Conservation (phyloP, 2,888 invertebrate genomes). For the Penaeus monodon region DNA sequence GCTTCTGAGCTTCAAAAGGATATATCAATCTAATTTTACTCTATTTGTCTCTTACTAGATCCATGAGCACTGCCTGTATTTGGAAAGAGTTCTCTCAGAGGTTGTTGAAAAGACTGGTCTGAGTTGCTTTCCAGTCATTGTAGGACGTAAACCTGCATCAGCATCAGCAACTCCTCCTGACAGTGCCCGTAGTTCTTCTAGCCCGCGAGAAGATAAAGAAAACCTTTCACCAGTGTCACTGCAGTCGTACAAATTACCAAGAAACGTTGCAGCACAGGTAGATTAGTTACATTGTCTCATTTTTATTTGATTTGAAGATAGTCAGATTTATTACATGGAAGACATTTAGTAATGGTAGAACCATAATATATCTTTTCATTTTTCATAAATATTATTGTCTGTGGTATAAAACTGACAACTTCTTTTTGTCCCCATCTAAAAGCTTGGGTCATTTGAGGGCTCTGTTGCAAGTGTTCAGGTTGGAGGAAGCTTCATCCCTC, state of each 20-base stretch:
- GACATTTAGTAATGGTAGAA: too few relatives aligned
- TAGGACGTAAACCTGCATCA: conserved; percentile 43
- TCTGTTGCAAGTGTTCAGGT: conserved; percentile 31
- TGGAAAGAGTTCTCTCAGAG: conserved; percentile 57
- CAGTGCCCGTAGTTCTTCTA: conserved; percentile 8
- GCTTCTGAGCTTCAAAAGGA: too few relatives aligned
- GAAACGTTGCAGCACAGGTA: conserved; percentile 41
- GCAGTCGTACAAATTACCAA: conserved; percentile 47
- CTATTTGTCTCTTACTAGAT: conserved; percentile 18
- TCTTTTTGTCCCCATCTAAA: background rate
- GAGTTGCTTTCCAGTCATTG: conserved; percentile 49
- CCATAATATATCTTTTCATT: too few relatives aligned
- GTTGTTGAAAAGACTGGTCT: conserved; percentile 40
- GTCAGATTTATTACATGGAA: too few relatives aligned
- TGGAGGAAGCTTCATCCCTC: background rate
- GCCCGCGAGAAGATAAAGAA: conserved; percentile 41
- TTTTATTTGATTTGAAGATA: background rate
- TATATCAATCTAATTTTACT: background rate
- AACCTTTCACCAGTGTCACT: conserved; percentile 48
- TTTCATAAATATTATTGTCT: too few relatives aligned
- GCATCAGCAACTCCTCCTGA: conserved; percentile 12
- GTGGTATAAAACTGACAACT: background rate
- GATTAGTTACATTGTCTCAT: too few relatives aligned
- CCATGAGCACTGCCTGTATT: conserved; percentile 50
- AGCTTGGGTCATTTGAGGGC: conserved; percentile 48